These are phyloP conservation scores for Amniataba percoides DNA, from an alignment of 2,797 vertebrate species.

Conservation along the genomic window DNA sequence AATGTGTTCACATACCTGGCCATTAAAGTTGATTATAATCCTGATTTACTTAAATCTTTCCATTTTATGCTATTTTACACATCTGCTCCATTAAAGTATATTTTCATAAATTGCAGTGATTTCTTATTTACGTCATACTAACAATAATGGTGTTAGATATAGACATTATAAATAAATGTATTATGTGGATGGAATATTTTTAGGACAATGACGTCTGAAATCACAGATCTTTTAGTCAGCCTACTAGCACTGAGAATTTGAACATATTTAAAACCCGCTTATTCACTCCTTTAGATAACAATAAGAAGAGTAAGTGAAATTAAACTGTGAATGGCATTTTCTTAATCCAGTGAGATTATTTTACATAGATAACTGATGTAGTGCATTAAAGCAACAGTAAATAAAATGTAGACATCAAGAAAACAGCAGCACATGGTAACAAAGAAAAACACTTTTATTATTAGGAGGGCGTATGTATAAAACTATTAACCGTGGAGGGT, in stretches of 20 bases:
- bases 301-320: not conserved
- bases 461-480: constrained; percentile 27
- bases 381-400: not conserved
- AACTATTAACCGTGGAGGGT: constrained; percentile 4
- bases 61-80: not conserved
- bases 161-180: too few species aligned
- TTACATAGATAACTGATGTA: not conserved
- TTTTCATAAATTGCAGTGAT: too few species aligned
- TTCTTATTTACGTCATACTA: not conserved
- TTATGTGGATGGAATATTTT: not conserved
- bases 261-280: not conserved
- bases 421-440: constrained; percentile 38
- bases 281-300: not conserved
- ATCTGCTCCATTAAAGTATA: too few species aligned
- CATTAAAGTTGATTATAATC: too few species aligned
- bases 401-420: not conserved
- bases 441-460: constrained; percentile 63
- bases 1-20: too few species aligned
- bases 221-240: not conserved
- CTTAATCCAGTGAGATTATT: not conserved
- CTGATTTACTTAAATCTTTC: not conserved
- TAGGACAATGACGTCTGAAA: too few species aligned
- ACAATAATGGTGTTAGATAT: too few species aligned
- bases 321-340: not conserved
- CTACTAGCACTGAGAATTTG: not conserved